Evolutionary conservation across 2,888 invertebrate genomes (phyloP), one percentile per base, ranked within the genome.

Genomic region (Xestia c-nigrum): DNA sequence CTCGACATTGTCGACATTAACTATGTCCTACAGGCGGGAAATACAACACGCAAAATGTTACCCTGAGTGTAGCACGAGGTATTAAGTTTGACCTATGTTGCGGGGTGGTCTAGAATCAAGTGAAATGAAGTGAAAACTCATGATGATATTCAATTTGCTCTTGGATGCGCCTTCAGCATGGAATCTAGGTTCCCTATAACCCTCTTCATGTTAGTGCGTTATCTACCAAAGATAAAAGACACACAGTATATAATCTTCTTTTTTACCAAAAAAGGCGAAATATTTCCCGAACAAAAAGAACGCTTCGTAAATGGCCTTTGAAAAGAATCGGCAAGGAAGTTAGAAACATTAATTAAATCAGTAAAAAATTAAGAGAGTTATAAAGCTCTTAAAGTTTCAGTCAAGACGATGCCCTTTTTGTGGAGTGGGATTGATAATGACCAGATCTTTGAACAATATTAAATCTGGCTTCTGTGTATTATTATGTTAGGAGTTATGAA

Each of bases 311-410:
- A 69, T 74, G 65, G 68, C 47, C 43, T 74, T 75, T 86, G 40
- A 84, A 80, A 78, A 79, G 77, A 72, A 68, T 74, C 31, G 16
- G 65, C 24, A 63, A 72, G 74, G 73, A 83, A 83, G 72, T 86
- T 72, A 64, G n/a, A 72, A 85, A 72, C 72, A 83, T 72, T 83
- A 78, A 78, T 74, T 85, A 74, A 85, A 85, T 81, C 82, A 75
- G 81, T 69, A 85, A 81, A 81, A 74, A 74, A 70, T 55, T 81
- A 73, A 59, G 81, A 81, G 80, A 81, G 74, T 85, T 85, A 85
- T 81, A 81, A 81, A 74, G 69, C 61, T 81, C 82, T 81, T 81
- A 70, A 69, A 81, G 65, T 73, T 85, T 85, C 68, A 69, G 66
- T 84, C 38, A 50, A 57, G 61, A 83, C 55, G 47, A 74, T 68